phyloP scores from a whole-genome alignment of 1,140 invertebrate genomes.

The Drosophila nikananu region DNA sequence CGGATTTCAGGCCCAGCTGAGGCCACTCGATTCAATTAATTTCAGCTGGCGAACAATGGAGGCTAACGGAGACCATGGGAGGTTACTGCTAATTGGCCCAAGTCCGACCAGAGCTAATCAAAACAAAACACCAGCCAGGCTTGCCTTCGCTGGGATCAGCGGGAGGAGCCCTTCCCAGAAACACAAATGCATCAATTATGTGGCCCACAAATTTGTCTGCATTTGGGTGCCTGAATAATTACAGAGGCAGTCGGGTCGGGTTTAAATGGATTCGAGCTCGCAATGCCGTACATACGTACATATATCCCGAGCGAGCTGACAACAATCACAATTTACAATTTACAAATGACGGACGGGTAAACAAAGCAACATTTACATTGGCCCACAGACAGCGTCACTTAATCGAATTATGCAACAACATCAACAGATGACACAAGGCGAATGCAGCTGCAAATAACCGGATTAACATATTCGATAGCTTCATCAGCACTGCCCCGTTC shows the following conservation, averaged over 20 bases:
- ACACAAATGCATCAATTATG: conserved; percentile 74
- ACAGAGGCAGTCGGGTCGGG: conserved; percentile 14
- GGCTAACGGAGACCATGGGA: conserved; percentile 11
- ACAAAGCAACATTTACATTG: conserved; percentile 73
- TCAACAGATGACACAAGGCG: conserved; percentile 48
- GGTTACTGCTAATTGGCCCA: conserved; percentile 64
- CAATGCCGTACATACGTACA: not conserved
- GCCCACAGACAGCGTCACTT: conserved; percentile 40
- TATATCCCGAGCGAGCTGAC: conserved; percentile 2
- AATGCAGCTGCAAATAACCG: conserved; percentile 56
- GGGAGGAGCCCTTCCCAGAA: not conserved
- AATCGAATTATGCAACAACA: conserved; percentile 80
- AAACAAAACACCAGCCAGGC: conserved; percentile 64
- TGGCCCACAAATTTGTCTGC: conserved; percentile 72
- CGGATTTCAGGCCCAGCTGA: conserved; percentile 67
- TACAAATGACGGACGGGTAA: conserved; percentile 48
- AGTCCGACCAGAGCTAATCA: conserved; percentile 71
- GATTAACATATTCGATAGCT: conserved; percentile 76
- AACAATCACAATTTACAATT: conserved; percentile 62
- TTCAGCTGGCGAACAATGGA: conserved; percentile 71
- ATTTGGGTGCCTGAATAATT: conserved; percentile 66
- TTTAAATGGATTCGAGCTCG: not conserved
- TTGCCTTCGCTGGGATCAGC: conserved; percentile 38
- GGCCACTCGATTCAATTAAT: conserved; percentile 80
- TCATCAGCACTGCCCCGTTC: conserved; percentile 29